These are phyloP conservation scores for Urocynchramus pylzowi DNA, from an alignment of 2,113 vertebrate genomes.

Conservation along the genomic window DNA sequence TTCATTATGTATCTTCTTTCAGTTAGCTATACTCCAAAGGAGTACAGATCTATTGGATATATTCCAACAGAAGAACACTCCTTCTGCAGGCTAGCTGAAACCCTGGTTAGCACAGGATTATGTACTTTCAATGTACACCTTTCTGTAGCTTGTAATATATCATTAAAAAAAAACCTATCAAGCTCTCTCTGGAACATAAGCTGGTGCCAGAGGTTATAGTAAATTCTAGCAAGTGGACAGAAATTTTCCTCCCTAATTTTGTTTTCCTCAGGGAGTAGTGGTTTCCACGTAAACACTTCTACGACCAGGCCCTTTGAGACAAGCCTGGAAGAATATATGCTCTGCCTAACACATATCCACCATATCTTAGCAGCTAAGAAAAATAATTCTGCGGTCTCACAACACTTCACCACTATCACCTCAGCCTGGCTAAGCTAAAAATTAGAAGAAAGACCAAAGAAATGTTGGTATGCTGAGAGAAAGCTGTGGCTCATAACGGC, in stretches of 20 bases:
- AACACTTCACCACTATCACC: conserved; percentile 1
- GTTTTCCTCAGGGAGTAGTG: conserved; percentile 21
- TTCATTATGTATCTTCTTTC: neutral
- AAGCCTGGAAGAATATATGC: conserved; percentile 14
- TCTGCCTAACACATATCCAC: neutral
- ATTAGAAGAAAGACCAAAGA: neutral
- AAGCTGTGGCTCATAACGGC: neutral
- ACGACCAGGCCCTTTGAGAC: neutral
- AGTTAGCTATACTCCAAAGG: neutral
- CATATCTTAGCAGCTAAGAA: conserved; percentile 35
- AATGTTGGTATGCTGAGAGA: neutral
- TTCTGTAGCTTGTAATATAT: neutral
- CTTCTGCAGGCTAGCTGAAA: neutral
- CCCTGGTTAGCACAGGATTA: neutral
- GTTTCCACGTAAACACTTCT: conserved; percentile 58
- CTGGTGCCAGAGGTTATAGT: conserved; percentile 7
- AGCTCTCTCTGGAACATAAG: neutral
- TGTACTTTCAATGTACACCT: neutral
- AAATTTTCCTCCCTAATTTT: conserved; percentile 12
- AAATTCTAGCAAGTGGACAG: conserved; percentile 41
- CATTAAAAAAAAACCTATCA: neutral
- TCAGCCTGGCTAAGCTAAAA: neutral
- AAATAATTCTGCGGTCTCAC: neutral
- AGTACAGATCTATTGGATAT: neutral
- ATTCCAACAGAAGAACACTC: neutral